Conservation (phyloP, 2,888 invertebrate genomes). For the Melanchra persicariae region DNA sequence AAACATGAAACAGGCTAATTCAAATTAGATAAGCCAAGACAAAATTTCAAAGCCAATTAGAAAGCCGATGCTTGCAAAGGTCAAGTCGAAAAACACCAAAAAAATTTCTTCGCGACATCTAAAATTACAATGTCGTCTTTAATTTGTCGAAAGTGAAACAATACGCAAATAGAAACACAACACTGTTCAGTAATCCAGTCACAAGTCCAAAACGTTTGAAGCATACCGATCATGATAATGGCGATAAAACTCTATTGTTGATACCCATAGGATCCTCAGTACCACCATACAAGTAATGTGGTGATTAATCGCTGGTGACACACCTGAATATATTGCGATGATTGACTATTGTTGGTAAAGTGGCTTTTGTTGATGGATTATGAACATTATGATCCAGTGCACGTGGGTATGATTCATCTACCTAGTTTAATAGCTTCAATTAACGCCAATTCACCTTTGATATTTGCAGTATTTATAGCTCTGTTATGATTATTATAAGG, state of each 20-base stretch:
- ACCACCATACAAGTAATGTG: slow-evolving; percentile 41
- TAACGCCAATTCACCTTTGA: slow-evolving; percentile 18
- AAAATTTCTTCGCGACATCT: not conserved
- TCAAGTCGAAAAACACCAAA: not conserved
- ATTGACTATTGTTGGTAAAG: slow-evolving; percentile 59
- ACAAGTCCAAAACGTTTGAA: slow-evolving; percentile 37
- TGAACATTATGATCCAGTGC: slow-evolving; percentile 10
- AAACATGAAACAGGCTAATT: slow-evolving; percentile 19
- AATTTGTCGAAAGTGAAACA: slow-evolving; percentile 54
- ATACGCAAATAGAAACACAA: slow-evolving; percentile 40
- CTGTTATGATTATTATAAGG: slow-evolving; percentile 11
- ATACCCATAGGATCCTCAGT: slow-evolving; percentile 32
- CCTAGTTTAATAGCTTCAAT: slow-evolving; percentile 29
- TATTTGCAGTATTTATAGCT: slow-evolving; percentile 8
- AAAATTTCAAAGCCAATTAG: slow-evolving; percentile 28
- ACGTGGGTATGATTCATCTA: slow-evolving; percentile 53
- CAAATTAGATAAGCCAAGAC: slow-evolving; percentile 1
- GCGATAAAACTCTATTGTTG: slow-evolving; percentile 58
- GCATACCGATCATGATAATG: slow-evolving; percentile 52
- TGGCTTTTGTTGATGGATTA: slow-evolving; percentile 27
- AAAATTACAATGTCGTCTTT: not conserved
- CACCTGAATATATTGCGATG: slow-evolving; percentile 52
- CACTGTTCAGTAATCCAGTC: slow-evolving; percentile 37
- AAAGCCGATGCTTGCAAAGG: slow-evolving; percentile 23
- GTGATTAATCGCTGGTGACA: slow-evolving; percentile 60